Base-by-base conservation (phyloP, 2,888 invertebrate species). In the Cheilosia impressa region DNA sequence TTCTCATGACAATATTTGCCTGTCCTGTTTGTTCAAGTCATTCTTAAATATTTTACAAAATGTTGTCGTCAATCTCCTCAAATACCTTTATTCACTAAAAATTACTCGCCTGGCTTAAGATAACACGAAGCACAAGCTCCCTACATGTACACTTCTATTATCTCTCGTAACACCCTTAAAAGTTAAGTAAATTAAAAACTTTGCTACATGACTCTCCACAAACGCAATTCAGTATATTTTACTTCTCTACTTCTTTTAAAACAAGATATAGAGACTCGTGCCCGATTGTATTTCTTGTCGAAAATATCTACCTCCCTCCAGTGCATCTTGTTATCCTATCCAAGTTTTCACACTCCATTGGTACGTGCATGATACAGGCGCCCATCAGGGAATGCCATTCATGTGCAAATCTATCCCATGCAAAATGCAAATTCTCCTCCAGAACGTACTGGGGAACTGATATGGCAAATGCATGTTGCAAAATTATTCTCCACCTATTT, bases 321-420 rank as follows among this genome's bases (percentile, higher is more conserved):
- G 13, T 1, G 13, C 13, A 38, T n/a, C 45, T 47, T 47, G 45
- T 7, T 17, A 47, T 43, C 38, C n/a, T 57, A 31, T 69, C 68
- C 31, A 1, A 55, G 55, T 57, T 57, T 69, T 69, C 57, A 47
- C 68, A 69, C 73, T 65, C 63, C 38, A 63, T 75, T 65, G 47
- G 63, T 38, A 24, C 38, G 13, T 38, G 38, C 43, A 50, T 55
- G 43, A 63, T 53, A 34, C 45, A n/a, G 41, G 43, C 45, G 45
- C 6, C 22, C 63, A 45, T n/a, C 24, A 22, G 50, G 69, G 60
- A 60, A 52, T 34, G 17, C 13, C 34, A 47, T 63, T 75, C 57
- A 38, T 52, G 31, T 45, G 63, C 73, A 24, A 52, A 27, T 34
- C 17, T 75, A 57, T 52, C 63, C 50, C 65, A 75, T 63, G 34